Percentiles rank a stretch among this genome's conserved stretches.
phyloP scores from a whole-genome alignment of 2,888 invertebrate genomes.

The Cybosia mesomella region DNA sequence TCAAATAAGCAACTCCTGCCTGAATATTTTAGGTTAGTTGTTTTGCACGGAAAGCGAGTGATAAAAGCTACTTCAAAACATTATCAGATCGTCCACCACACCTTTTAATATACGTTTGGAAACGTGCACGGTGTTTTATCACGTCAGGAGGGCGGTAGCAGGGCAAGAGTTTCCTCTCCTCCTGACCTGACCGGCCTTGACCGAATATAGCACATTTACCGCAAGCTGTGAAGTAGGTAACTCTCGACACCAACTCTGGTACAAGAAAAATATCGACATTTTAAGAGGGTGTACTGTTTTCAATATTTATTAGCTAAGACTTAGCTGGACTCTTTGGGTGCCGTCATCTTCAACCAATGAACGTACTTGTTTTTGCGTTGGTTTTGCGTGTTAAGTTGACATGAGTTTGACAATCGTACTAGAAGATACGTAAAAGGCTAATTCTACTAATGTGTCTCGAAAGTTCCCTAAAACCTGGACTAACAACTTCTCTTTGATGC shows the following conservation, averaged over 20 bases:
- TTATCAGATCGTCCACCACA: neutral
- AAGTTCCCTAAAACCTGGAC: neutral
- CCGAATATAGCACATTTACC: neutral
- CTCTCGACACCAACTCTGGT: neutral
- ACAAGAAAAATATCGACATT: neutral
- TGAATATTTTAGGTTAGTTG: constrained; percentile 5
- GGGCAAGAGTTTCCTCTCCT: neutral
- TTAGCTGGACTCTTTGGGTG: too few relatives aligned
- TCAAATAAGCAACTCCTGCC: constrained; percentile 18
- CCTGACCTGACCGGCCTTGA: neutral
- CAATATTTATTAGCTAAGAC: neutral
- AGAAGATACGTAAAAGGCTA: neutral
- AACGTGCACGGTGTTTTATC: neutral
- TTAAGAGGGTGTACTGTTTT: neutral
- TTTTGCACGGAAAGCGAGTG: constrained; percentile 10
- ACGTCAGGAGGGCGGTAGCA: neutral
- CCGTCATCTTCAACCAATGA: neutral
- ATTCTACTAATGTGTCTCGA: neutral
- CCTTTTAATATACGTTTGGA: neutral
- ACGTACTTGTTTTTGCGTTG: neutral
- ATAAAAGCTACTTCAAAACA: neutral
- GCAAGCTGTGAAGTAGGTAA: neutral
- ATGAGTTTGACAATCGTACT: neutral
- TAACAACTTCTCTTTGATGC: neutral
- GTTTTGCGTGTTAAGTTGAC: neutral